These are phyloP conservation scores for Euphydryas editha DNA, from an alignment of 2,888 invertebrate genomes.

Conservation along the genomic window DNA sequence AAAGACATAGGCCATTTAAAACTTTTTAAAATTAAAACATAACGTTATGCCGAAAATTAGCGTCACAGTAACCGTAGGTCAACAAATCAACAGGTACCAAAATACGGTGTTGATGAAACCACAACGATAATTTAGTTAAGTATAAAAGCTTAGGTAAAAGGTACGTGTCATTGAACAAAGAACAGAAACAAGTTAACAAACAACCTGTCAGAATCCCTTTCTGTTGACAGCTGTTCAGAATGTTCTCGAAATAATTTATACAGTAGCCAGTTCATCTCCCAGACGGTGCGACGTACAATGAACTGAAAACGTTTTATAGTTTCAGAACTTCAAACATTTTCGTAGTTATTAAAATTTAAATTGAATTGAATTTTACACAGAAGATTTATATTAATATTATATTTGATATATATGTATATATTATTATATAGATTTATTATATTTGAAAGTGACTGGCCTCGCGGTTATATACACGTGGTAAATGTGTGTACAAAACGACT, in stretches of 20 bases:
- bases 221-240: slow-evolving; percentile 1
- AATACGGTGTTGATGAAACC: neutral
- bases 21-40: too few species aligned
- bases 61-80: too few species aligned
- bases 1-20: too few species aligned
- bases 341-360: slow-evolving; percentile 1
- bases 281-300: slow-evolving; percentile 8
- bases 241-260: slow-evolving; percentile 2
- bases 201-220: slow-evolving; percentile 2
- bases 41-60: too few species aligned
- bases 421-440: too few species aligned
- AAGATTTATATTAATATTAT: too few species aligned
- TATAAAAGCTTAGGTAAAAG: neutral
- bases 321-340: neutral
- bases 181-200: neutral
- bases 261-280: slow-evolving; percentile 5
- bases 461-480: too few species aligned
- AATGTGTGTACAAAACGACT: too few species aligned
- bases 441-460: too few species aligned
- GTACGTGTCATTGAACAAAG: neutral
- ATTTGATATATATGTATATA: too few species aligned
- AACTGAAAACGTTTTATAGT: neutral
- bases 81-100: too few species aligned
- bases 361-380: neutral
- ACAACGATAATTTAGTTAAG: neutral